Percentiles rank a stretch among this genome's conserved stretches.
Conservation (phyloP, 1,140 invertebrate species). For the Idris sp. region DNA sequence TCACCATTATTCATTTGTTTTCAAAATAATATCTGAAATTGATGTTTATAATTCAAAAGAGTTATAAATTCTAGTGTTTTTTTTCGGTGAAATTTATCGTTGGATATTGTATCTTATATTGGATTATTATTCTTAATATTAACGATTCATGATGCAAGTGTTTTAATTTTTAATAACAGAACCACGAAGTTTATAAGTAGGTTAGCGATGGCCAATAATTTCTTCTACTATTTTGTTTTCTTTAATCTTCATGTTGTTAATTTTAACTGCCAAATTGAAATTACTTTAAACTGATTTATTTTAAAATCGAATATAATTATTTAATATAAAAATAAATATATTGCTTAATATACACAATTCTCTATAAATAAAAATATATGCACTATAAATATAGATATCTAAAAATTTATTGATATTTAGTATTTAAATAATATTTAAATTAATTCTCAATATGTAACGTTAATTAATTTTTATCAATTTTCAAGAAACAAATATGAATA, state of each 20-base stretch:
- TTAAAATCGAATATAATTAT: no score
- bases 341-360: no score
- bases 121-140: slow-evolving; percentile 35
- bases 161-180: slow-evolving; percentile 52
- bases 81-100: slow-evolving; percentile 37
- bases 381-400: no score
- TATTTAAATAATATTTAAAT: no score
- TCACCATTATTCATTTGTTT: no score
- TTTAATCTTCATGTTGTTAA: slow-evolving; percentile 12
- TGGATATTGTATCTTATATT: slow-evolving; percentile 35
- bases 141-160: slow-evolving; percentile 39
- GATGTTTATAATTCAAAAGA: slow-evolving; percentile 24
- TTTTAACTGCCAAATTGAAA: slow-evolving; percentile 13
- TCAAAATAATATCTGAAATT: slow-evolving; percentile 19
- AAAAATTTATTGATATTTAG: no score
- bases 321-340: no score
- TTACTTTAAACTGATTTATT: no score
- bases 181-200: slow-evolving; percentile 42
- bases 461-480: no score
- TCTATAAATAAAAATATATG: no score
- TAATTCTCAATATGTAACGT: no score
- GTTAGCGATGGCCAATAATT: slow-evolving; percentile 31
- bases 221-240: slow-evolving; percentile 19
- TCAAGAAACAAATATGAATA: no score
- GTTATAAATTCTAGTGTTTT: slow-evolving; percentile 29